Evolutionary conservation across 1,140 invertebrate species (phyloP), one percentile per base, ranked within the genome.

Genomic region (Muscidifurax raptorellus): DNA sequence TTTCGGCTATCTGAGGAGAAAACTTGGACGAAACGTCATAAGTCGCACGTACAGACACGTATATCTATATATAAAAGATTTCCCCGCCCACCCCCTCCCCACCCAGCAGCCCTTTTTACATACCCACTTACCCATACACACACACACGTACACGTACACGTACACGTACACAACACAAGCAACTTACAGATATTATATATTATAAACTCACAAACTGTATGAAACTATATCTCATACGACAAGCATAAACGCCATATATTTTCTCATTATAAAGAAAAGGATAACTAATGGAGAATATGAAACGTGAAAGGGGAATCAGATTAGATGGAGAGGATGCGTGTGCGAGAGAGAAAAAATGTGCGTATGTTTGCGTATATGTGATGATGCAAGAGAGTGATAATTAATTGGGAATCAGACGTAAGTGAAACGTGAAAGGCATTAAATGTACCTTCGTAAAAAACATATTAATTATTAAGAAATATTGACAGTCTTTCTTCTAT

Each of bases 391-490:
- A 59, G 66, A 82, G 84, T 79, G 84, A 85, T 69, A 82, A 80
- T 74, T 36, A 64, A 77, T 83, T 79, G 76, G 74, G 66, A 67
- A 67, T 75, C 85, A 83, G 85, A 69, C 71, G 77, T 86, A 86
- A 82, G 71, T 86, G 74, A 69, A 85, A 85, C 74, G 75, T 78
- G 72, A 85, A 83, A 75, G 85, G 85, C 85, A 86, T 86, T 86
- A 86, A 86, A 69, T 67, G 81, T 86, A 83, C 76, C 84, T 85
- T 82, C 40, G 67, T 85, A 78, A 64, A 78, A 82, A 59, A 86
- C 71, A 85, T 82, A 85, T 87, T 87, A 89, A 88, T 87, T 88
- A 90, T 88, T 87, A 90, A 86, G 86, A 86, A 86, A 87, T 85
- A 87, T 84, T 83, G 83, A 86, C 84, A 87, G 84, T 87, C 80